Conservation (phyloP, 2,888 invertebrate genomes). For the Oasisia sp. region DNA sequence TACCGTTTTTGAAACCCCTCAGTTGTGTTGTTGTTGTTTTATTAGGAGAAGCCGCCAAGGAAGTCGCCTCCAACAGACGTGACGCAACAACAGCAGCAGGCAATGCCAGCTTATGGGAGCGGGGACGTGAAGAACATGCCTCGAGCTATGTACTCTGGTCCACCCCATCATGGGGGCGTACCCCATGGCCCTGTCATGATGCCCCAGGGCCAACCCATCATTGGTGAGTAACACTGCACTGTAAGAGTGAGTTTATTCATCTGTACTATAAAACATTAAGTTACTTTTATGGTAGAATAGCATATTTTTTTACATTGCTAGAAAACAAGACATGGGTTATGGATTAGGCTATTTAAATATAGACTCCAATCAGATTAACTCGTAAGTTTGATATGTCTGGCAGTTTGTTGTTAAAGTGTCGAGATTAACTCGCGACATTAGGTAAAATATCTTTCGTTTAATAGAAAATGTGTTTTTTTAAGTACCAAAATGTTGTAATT, state of each 20-base stretch:
- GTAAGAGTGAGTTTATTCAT: not conserved
- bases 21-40: not conserved
- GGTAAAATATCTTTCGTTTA: not conserved
- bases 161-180: not conserved
- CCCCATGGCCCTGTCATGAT: constrained; percentile 9
- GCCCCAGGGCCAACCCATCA: not conserved
- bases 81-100: constrained; percentile 4
- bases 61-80: not conserved
- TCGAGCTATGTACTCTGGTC: not conserved
- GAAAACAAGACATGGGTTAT: not conserved
- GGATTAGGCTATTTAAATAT: not conserved
- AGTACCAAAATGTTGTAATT: not conserved
- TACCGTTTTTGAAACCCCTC: not conserved
- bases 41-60: not conserved
- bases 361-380: not conserved
- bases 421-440: not conserved
- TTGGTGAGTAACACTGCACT: not conserved
- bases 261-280: not conserved
- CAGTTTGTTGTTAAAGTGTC: not conserved
- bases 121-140: constrained; percentile 13
- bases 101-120: not conserved
- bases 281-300: not conserved
- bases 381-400: not conserved
- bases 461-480: not conserved
- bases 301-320: not conserved